These are phyloP conservation scores for Heliconius sara DNA, from an alignment of 2,888 invertebrate species.

Conservation along the genomic window DNA sequence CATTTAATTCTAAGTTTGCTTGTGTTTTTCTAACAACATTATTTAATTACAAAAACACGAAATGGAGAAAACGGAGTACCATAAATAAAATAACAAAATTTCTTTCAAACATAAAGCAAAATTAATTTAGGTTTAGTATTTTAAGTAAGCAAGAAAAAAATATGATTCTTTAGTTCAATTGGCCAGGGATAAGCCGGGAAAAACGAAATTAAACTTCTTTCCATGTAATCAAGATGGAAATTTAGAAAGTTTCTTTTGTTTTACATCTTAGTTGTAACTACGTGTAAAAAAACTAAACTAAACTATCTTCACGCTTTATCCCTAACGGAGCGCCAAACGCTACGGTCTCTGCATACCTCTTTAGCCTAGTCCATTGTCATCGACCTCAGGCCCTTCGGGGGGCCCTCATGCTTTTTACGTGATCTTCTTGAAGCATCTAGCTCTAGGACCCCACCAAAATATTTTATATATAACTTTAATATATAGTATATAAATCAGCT, in stretches of 20 bases:
- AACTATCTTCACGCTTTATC: too few species aligned
- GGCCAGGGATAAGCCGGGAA: background rate
- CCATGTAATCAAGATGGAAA: background rate
- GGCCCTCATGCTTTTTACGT: too few species aligned
- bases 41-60: background rate
- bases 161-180: background rate
- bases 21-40: background rate
- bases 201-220: background rate
- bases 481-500: too few species aligned
- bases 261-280: background rate
- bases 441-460: too few species aligned
- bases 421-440: too few species aligned
- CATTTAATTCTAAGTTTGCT: background rate
- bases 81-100: constrained; percentile 5
- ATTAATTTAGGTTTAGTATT: constrained; percentile 3
- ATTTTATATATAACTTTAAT: too few species aligned
- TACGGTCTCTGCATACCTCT: too few species aligned
- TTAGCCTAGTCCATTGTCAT: too few species aligned
- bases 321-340: too few species aligned
- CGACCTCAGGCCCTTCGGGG: too few species aligned
- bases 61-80: background rate
- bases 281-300: too few species aligned
- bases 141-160: background rate
- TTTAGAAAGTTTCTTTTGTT: background rate
- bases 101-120: background rate